Conservation (phyloP, 2,113 vertebrate species). For the Onychorhynchus coronatus region DNA sequence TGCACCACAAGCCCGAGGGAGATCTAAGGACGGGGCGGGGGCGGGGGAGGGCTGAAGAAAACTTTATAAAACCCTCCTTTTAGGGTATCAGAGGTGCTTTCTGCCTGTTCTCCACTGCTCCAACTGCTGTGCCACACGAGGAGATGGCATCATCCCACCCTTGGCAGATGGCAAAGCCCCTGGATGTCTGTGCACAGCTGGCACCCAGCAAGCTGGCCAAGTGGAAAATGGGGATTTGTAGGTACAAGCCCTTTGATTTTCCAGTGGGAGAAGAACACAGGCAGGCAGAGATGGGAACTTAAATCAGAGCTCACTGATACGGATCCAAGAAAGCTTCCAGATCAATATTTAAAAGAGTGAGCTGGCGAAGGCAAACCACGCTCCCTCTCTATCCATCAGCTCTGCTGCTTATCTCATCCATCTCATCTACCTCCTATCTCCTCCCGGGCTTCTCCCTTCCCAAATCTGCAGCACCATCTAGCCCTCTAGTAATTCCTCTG, state of each 20-base stretch:
- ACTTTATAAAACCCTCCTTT: not conserved
- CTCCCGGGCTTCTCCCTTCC: not conserved
- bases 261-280: not conserved
- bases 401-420: not conserved
- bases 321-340: not conserved
- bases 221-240: constrained; percentile 42
- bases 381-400: not conserved
- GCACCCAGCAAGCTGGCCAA: not conserved
- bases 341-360: constrained; percentile 32
- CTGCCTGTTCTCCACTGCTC: not conserved
- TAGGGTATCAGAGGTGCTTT: not conserved
- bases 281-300: not conserved
- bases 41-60: not conserved
- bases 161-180: not conserved
- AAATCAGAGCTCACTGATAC: constrained; percentile 1
- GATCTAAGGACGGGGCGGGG: not conserved
- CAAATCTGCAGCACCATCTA: not conserved
- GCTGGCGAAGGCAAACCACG: not conserved
- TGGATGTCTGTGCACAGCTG: constrained; percentile 28
- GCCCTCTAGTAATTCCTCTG: not conserved
- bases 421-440: not conserved
- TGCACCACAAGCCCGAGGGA: not conserved
- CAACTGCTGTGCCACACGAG: not conserved
- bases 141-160: not conserved
- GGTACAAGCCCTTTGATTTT: constrained; percentile 22